Evolutionary conservation across 2,113 vertebrate genomes (phyloP).

Genomic region (Cichladusa arquata): DNA sequence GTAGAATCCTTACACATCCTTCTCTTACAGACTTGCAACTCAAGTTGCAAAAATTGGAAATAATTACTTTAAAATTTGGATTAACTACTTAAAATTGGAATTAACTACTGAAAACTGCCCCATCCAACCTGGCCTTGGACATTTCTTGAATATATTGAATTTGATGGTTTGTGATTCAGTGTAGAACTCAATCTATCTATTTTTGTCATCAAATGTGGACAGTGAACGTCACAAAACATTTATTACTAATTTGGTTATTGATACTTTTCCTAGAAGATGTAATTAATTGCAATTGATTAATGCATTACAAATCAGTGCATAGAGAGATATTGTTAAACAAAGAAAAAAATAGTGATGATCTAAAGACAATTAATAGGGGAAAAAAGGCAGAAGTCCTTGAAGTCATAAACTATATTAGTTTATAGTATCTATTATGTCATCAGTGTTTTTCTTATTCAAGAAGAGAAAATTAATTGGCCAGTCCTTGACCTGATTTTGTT

Average conservation of each 20-base stretch:
- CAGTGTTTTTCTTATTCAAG: neutral
- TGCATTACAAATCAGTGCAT: neutral
- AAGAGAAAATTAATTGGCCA: neutral
- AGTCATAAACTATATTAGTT: neutral
- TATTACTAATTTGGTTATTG: neutral
- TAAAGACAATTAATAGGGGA: neutral
- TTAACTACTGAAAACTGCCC: neutral
- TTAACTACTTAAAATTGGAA: neutral
- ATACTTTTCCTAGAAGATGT: neutral
- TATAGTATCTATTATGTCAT: neutral
- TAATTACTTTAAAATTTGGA: neutral
- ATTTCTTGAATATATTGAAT: neutral
- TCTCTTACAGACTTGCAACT: neutral
- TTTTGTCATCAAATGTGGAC: neutral
- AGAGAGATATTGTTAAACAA: neutral
- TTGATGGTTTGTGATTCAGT: neutral
- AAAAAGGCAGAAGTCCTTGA: neutral
- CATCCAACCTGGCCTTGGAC: accelerated
- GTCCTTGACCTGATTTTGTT: neutral
- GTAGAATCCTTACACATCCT: neutral
- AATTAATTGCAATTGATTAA: neutral
- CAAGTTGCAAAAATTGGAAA: neutral
- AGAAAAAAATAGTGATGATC: neutral
- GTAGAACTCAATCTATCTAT: neutral
- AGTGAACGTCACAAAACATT: neutral